Base-by-base conservation (phyloP, 2,888 invertebrate species). In the Trichogramma dendrolimi region DNA sequence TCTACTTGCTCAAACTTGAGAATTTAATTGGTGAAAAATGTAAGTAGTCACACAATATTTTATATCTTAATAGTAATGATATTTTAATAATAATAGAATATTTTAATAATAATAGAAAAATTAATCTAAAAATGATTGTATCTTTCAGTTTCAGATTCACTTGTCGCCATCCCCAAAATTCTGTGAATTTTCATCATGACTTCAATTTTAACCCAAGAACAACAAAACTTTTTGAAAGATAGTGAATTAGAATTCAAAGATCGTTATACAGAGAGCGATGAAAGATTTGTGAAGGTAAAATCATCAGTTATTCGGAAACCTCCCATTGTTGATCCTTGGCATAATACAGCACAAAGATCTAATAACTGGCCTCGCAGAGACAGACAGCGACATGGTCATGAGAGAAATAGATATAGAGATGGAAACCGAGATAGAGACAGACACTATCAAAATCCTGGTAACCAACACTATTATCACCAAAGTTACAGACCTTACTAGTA, bases 221-320 rank as follows among this genome's bases (percentile, higher is more conserved):
- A 88, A 67, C 74, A 82, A 57, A 82, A 83, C 52, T 87, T 87
- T 69, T 71, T 88, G 57, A 82, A 81, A 5, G 81, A 83, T 72
- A 87, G 86, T 72, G 87, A 88, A 70, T 82, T 83, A 63, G 84
- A 86, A 72, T 83, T 87, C 55, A 82, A 83, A 68, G 77, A 83
- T 63, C 84, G 88, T 66, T 87, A 80, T 69, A 86, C 87, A 46
- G 84, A 84, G 43, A 81, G 84, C 6, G 88, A 89, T 78, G 79
- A 79, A 52, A 85, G 85, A 57, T 89, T 85, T 71, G 83, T 84
- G 80, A 76, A 76, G 40, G 73, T 81, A 38, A 71, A 77, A 4
- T 80, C 80, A 64, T 75, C 79, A 10, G 77, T 80, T 14, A 71
- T 75, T 2, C 80, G 81, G 7, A 73, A 66, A 7, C 87, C 87